Conservation (phyloP, 2,888 invertebrate genomes). For the Mesorhabditis spiculigera region DNA sequence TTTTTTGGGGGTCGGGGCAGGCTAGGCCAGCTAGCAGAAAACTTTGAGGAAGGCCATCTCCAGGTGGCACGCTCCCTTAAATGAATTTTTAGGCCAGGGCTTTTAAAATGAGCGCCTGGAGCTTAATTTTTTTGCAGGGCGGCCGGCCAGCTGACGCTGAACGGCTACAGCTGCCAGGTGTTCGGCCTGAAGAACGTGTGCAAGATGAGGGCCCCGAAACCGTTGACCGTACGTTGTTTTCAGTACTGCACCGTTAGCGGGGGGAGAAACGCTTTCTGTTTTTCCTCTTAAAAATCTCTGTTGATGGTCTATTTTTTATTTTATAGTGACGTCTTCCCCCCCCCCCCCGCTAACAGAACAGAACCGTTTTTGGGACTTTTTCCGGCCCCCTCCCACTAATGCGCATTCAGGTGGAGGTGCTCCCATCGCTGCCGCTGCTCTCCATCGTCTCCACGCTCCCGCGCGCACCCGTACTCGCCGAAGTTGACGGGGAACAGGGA, state of each 20-base stretch:
- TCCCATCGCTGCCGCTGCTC: slow-evolving; percentile 29
- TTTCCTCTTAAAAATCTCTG: no score
- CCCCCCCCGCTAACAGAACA: no score
- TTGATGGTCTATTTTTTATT: no score
- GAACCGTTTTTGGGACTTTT: no score
- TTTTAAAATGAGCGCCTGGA: slow-evolving; percentile 7
- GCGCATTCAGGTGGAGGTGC: slow-evolving; percentile 25
- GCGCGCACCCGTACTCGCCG: slow-evolving; percentile 43
- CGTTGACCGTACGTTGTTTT: not conserved
- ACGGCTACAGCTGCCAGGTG: slow-evolving; percentile 51
- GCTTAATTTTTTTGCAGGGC: slow-evolving; percentile 24
- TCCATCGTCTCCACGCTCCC: slow-evolving; percentile 40
- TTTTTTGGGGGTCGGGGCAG: not conserved
- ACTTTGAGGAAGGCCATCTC: no score
- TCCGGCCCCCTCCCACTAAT: not conserved
- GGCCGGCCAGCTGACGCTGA: slow-evolving; percentile 43
- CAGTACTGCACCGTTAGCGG: no score
- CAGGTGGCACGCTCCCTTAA: no score
- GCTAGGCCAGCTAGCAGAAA: no score
- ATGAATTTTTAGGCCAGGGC: no score
- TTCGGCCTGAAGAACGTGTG: slow-evolving; percentile 51
- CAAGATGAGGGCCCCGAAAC: slow-evolving; percentile 7
- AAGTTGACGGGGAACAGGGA: slow-evolving; percentile 41
- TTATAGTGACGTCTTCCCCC: no score
- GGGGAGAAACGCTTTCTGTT: no score